Base-by-base conservation (phyloP, 2,888 invertebrate genomes). In the Clunio marinus region DNA sequence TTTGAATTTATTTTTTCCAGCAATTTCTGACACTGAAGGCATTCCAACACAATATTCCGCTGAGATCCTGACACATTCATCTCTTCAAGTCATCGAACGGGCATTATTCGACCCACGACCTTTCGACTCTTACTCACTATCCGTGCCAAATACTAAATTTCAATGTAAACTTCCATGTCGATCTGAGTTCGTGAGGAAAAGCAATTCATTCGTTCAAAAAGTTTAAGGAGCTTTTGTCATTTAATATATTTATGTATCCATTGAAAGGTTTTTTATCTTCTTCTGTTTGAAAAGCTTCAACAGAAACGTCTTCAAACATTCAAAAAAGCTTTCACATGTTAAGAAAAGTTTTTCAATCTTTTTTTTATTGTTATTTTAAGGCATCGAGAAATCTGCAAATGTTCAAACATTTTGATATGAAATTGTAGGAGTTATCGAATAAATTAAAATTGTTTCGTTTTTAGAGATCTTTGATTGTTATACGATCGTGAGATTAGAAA, bases 21-120 rank as follows among this genome's bases (percentile, higher is more conserved):
- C 74, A 70, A 74, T 75, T 68, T 73, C 76, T n/a, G 75, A 75
- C 78, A 70, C 81, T 79, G 71, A 83, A 79, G 83, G 83, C 80
- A 83, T 84, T 73, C 84, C 85, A 55, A 83, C 83, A 1, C 85
- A 85, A 72, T 85, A 85, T 76, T 83, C 85, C 75, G 84, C 85
- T 32, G 83, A 84, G 74, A 83, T 85, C 3, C 80, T 87, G 2
- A 84, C 84, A 25, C 80, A 82, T 71, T 82, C 80, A 73, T 85
- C 86, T 1, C 76, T 86, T 71, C 83, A 82, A 72, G 80, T 83
- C 20, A 80, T 87, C 62, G 86, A 86, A 73, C 84, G 86, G 63
- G 85, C 86, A 7, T 80, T 87, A 15, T 83, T 81, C 71, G 80
- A 82, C 58, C 81, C 81, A 15, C 76, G 82, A 25, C 85, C 85